Evolutionary conservation across 1,140 invertebrate species (phyloP).

Genomic region (Drosophila leontia): DNA sequence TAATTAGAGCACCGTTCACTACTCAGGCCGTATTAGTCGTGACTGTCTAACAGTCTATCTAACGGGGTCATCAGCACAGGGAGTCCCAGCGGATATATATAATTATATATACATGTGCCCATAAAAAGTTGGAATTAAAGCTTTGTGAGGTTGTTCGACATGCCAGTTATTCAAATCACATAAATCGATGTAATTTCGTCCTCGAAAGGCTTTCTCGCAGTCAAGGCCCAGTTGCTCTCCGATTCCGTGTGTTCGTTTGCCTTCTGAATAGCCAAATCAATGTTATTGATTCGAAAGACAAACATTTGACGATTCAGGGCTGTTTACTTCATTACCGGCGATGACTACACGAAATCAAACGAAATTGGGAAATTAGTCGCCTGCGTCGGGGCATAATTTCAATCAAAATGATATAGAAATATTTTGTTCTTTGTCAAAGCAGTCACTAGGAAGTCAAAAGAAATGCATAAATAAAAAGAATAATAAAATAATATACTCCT

Average conservation of each 20-base stretch:
- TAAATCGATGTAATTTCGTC: conserved; percentile 45
- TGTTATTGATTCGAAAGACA: conserved; percentile 42
- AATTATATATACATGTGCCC: conserved; percentile 8
- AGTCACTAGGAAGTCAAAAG: not conserved
- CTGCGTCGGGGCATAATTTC: not conserved
- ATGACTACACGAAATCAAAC: conserved; percentile 24
- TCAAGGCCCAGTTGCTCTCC: conserved; percentile 15
- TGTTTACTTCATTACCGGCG: conserved; percentile 29
- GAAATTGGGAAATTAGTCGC: conserved; percentile 5
- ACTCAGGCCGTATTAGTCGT: conserved; percentile 42
- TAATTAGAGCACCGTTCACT: conserved; percentile 61
- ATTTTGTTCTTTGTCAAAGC: not conserved
- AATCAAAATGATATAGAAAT: not conserved
- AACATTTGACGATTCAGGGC: conserved; percentile 30
- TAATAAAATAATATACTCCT: not conserved
- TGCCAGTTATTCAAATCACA: conserved; percentile 45
- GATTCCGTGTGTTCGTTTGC: conserved; percentile 16
- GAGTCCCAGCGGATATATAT: conserved; percentile 21
- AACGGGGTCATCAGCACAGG: conserved; percentile 57
- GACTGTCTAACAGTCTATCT: conserved; percentile 52
- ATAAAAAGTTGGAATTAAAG: conserved; percentile 18
- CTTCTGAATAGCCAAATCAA: conserved; percentile 30
- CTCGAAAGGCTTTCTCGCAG: conserved; percentile 18
- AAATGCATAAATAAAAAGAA: not conserved
- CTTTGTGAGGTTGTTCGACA: conserved; percentile 31